Evolutionary conservation across 2,113 vertebrate genomes (phyloP).

Genomic region (Pseudorasbora parva): DNA sequence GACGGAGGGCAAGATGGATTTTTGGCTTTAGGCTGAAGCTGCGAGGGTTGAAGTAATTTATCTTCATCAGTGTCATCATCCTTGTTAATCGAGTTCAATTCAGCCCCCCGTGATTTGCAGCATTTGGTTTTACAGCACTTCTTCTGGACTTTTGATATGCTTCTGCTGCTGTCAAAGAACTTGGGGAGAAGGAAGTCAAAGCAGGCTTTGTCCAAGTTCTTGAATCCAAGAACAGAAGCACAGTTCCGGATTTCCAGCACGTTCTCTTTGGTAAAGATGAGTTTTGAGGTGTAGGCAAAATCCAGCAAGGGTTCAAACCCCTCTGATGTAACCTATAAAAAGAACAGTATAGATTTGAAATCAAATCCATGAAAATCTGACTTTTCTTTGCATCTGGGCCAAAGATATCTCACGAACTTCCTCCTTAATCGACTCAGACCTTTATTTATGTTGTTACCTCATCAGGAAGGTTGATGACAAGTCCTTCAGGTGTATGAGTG

Average conservation of each 20-base stretch:
- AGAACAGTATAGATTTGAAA: background rate
- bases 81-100: constrained; percentile 55
- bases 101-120: constrained; percentile 62
- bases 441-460: constrained; percentile 78
- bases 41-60: background rate
- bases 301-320: constrained; percentile 92
- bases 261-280: constrained; percentile 86
- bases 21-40: constrained; percentile 7
- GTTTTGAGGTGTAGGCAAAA: constrained; percentile 94
- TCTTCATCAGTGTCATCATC: constrained; percentile 56
- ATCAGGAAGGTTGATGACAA: constrained; percentile 83
- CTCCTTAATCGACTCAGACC: background rate
- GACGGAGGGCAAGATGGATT: constrained; percentile 25
- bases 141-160: constrained; percentile 66
- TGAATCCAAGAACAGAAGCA: constrained; percentile 84
- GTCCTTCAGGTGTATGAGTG: constrained; percentile 68
- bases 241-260: constrained; percentile 87
- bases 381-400: background rate
- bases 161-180: constrained; percentile 78
- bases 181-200: constrained; percentile 93
- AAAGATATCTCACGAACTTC: background rate
- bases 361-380: background rate
- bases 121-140: constrained; percentile 80
- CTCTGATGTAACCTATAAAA: constrained; percentile 83
- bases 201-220: constrained; percentile 89